Conservation (phyloP, 2,888 invertebrate species). For the Dermolepida albohirtum region DNA sequence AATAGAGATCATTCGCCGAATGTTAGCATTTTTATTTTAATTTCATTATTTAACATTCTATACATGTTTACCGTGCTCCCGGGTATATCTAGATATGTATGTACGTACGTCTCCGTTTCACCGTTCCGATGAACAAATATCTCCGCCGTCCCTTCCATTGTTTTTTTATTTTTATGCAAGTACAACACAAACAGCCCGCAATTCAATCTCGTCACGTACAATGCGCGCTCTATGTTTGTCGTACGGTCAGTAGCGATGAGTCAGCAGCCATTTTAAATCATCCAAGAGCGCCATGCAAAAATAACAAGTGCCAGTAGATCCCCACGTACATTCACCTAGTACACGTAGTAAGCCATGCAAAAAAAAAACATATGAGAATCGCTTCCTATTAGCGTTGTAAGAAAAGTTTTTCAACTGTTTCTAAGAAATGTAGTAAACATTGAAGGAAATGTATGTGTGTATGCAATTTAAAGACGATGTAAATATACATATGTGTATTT, state of each 20-base stretch:
- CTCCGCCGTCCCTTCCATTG: conserved; percentile 11
- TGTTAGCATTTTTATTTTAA: no score
- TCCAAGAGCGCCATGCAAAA: conserved; percentile 48
- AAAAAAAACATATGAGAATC: conserved; percentile 28
- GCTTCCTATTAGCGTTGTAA: conserved; percentile 32
- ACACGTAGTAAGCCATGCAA: conserved; percentile 41
- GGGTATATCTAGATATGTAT: no score
- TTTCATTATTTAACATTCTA: no score
- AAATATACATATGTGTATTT: background rate
- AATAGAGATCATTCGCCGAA: no score
- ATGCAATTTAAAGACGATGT: background rate
- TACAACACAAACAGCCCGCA: conserved; percentile 10
- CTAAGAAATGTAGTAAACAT: conserved; percentile 18
- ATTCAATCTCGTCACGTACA: conserved; percentile 37
- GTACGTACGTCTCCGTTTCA: no score
- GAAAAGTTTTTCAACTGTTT: conserved; percentile 21
- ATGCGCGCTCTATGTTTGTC: conserved; percentile 57
- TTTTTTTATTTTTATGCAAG: conserved; percentile 30
- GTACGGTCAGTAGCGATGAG: conserved; percentile 61
- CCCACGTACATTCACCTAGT: conserved; percentile 40
- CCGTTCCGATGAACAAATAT: no score
- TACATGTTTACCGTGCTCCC: no score
- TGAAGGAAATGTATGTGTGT: conserved; percentile 2
- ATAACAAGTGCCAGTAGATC: conserved; percentile 48
- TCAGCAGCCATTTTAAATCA: conserved; percentile 61